Evolutionary conservation across 1,140 invertebrate genomes (phyloP).

Genomic region (Drosophila pandora): DNA sequence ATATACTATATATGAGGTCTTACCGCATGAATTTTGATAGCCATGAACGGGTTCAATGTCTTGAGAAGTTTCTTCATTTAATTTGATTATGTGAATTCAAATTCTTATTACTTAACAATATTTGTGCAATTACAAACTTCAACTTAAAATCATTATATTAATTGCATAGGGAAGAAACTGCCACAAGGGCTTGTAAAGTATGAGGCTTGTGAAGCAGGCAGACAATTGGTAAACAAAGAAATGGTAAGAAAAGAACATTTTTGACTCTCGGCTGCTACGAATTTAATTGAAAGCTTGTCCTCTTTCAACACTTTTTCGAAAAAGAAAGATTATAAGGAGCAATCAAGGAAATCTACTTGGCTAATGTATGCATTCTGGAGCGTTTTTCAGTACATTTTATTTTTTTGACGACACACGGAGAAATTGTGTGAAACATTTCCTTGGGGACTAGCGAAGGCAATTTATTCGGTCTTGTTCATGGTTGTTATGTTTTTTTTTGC

Average conservation of each 20-base stretch:
- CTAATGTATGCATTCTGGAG: background rate
- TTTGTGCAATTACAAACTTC: constrained; percentile 64
- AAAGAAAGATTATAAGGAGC: background rate
- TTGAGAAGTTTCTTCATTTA: constrained; percentile 47
- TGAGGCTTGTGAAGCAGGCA: constrained; percentile 12
- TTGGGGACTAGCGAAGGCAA: constrained; percentile 11
- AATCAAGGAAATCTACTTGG: background rate
- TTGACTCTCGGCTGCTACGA: constrained; percentile 27
- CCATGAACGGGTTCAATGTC: constrained; percentile 47
- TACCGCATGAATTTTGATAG: constrained; percentile 45
- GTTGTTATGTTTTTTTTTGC: constrained; percentile 41
- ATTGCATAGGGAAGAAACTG: constrained; percentile 45
- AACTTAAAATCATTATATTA: constrained; percentile 74
- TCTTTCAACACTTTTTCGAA: background rate
- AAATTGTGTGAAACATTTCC: background rate
- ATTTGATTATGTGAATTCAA: constrained; percentile 27
- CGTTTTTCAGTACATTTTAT: background rate
- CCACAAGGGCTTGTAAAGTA: too few relatives aligned
- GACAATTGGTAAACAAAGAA: constrained; percentile 78
- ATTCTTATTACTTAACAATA: constrained; percentile 17
- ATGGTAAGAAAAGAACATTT: constrained; percentile 68
- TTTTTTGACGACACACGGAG: background rate
- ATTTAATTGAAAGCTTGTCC: constrained; percentile 42
- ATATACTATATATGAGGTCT: background rate
- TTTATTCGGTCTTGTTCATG: constrained; percentile 68